Base-by-base conservation (phyloP, 2,888 invertebrate genomes). In the Megaustenia siamemsis region DNA sequence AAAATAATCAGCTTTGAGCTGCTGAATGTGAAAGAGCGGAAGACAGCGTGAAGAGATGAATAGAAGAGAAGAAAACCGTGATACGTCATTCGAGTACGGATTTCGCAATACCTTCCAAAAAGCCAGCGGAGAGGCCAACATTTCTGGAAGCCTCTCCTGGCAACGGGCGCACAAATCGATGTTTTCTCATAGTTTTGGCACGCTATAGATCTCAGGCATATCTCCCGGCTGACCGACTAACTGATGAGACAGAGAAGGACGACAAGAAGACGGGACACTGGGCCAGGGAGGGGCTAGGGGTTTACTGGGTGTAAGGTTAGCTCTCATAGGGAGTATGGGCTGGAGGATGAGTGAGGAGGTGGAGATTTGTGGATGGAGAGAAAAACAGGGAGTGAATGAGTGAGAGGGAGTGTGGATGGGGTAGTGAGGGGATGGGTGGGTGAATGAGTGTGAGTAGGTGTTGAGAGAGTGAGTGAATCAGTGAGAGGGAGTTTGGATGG, bases 211-310 rank as follows among this genome's bases (percentile, higher is more conserved):
- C 71, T 73, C 45, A 28, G 43, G 45, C 71, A 45, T 73, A 73
- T 45, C 68, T 45, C 45, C 45, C 45, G 71, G 43, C 71, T 73
- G 71, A 73, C 71, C 45, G 45, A 73, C 43, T 73, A 73, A 45
- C 45, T 73, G 71, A 73, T 73, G 43, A 73, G 45, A 45, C 5
- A n/a, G 15, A 73, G 10, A 71, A 71, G 24, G 45, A 73, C 43
- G 28, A 45, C 0, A 73, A 15, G 2, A 15, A 45, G 28, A 45
- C n/a, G 28, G 18, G 38, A 38, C n/a, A 21, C 12, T 4, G 56
- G 24, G 10, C 21, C 4, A 21, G 28, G 66, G 66, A 28, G 28
- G 32, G 32, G 66, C 28, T 5, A 28, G 28, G 32, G 32, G 18
- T n/a, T n/a, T n/a, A n/a, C n/a, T n/a, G n/a, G n/a, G n/a, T n/a